These are phyloP conservation scores for Diadema setosum DNA, from an alignment of 35 echinoderm and acorn worm species.

Conservation along the genomic window DNA sequence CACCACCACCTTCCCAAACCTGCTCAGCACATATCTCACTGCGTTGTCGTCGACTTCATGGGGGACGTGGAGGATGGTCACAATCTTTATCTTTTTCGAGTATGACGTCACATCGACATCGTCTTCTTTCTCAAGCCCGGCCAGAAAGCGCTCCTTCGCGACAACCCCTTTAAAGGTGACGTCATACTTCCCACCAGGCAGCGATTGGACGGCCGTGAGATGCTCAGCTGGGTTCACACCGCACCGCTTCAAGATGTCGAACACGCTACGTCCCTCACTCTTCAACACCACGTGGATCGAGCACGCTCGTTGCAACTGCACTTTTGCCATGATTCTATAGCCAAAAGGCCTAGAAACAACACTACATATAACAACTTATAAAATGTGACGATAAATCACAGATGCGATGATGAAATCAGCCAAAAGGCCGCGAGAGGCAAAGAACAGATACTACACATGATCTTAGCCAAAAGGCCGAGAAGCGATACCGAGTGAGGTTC, in stretches of 20 bases:
- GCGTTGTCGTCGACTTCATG: slow-evolving; percentile 18
- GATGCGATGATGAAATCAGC: no score
- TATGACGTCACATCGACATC: not conserved
- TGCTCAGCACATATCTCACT: not conserved
- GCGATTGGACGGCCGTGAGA: not conserved
- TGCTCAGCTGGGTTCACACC: slow-evolving; percentile 3
- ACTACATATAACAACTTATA: no score
- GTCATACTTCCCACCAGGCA: not conserved
- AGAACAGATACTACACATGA: slow-evolving; percentile 65
- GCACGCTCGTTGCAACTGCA: no score
- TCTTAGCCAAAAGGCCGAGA: not conserved
- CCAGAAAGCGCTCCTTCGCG: not conserved
- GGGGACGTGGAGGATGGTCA: not conserved
- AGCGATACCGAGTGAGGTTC: not conserved
- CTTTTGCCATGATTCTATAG: no score
- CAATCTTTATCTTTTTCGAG: not conserved
- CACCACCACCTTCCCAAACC: not conserved
- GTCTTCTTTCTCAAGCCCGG: not conserved
- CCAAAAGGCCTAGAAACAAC: no score
- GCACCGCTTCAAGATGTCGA: not conserved
- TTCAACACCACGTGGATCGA: no score
- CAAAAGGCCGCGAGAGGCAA: no score
- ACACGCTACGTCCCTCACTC: no score
- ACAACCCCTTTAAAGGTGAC: not conserved
- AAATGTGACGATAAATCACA: no score